Evolutionary conservation across 2,888 invertebrate species (phyloP).

Genomic region (Ypsolopha scabrella): DNA sequence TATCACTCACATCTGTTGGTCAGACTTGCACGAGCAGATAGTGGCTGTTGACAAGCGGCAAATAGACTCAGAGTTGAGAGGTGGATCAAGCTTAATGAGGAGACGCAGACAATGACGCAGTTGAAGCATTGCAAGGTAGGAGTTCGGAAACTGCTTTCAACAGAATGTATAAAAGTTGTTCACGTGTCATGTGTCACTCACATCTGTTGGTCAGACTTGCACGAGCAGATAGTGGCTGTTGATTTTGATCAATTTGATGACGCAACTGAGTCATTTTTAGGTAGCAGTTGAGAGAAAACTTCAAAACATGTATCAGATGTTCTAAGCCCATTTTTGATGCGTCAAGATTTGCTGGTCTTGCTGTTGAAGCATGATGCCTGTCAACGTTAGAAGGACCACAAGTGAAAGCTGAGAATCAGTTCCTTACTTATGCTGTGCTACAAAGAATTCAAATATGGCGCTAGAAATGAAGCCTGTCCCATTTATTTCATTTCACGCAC

Average conservation of each 20-base stretch:
- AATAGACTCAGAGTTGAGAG: conserved; percentile 28
- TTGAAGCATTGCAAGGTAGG: conserved; percentile 47
- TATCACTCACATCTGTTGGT: conserved; percentile 56
- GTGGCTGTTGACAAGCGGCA: conserved; percentile 36
- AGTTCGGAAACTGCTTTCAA: no score
- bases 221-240: conserved; percentile 34
- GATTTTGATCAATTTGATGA: no score
- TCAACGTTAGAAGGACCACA: not conserved
- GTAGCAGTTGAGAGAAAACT: no score
- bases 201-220: conserved; percentile 53
- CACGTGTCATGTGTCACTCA: conserved; percentile 26
- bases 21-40: conserved; percentile 38
- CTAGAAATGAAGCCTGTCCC: no score
- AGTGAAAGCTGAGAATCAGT: not conserved
- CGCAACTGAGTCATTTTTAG: no score
- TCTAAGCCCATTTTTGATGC: no score
- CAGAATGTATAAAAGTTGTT: no score
- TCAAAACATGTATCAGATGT: no score
- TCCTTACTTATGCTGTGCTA: not conserved
- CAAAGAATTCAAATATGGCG: not conserved
- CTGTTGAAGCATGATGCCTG: not conserved
- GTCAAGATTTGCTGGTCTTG: not conserved
- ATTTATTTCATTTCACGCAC: no score
- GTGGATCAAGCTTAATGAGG: conserved; percentile 29
- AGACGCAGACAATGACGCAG: conserved; percentile 18